These are phyloP conservation scores for Nomada lathburiana DNA, from an alignment of 2,888 invertebrate genomes.

Conservation along the genomic window DNA sequence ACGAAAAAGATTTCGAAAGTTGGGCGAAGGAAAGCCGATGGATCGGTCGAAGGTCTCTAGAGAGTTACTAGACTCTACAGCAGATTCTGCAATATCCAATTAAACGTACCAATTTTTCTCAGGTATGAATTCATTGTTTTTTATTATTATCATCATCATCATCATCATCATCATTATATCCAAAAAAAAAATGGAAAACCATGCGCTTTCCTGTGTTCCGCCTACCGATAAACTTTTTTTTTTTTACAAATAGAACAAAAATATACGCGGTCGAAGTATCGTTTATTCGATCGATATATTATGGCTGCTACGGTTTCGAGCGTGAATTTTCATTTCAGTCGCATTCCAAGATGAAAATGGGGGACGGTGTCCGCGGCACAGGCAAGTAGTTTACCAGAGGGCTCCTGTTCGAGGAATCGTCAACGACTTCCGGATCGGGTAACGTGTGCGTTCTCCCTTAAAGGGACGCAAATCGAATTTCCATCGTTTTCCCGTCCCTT, in stretches of 20 bases:
- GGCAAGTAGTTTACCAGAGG: neutral
- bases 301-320: constrained; percentile 22
- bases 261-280: constrained; percentile 3
- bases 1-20: constrained; percentile 23
- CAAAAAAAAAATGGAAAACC: neutral
- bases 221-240: neutral
- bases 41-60: neutral
- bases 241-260: too few species aligned
- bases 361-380: neutral
- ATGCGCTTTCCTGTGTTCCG: constrained; percentile 1
- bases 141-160: neutral
- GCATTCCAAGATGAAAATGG: neutral
- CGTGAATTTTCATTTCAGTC: constrained; percentile 35
- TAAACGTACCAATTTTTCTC: neutral
- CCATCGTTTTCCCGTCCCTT: constrained; percentile 20
- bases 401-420: neutral
- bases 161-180: neutral
- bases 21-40: constrained; percentile 29
- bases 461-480: constrained; percentile 25
- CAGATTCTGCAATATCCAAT: neutral
- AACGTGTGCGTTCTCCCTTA: neutral
- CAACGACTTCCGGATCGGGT: constrained; percentile 33
- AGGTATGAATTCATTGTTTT: neutral
- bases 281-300: constrained; percentile 21
- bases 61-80: neutral